Conservation (phyloP, 2,888 invertebrate species). For the Smittia sp. region DNA sequence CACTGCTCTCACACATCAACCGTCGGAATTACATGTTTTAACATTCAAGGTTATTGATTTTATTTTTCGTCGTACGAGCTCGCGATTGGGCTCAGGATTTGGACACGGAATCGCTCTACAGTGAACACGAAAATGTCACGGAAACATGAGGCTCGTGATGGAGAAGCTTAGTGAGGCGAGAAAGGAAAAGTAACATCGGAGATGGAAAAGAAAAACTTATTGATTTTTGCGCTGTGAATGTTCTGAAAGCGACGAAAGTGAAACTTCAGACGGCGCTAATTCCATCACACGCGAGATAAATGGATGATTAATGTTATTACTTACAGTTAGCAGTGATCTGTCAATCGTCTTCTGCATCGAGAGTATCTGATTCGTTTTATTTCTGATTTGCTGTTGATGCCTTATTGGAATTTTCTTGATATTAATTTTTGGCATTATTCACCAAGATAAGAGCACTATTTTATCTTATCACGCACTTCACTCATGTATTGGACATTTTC, state of each 20-base stretch:
- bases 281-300: not conserved
- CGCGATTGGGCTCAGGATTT: not conserved
- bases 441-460: not conserved
- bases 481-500: constrained; percentile 21
- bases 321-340: constrained; percentile 30
- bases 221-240: constrained; percentile 4
- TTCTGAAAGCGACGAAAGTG: not conserved
- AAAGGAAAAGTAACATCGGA: not conserved
- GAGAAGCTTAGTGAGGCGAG: not conserved
- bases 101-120: not conserved
- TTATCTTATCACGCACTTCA: constrained; percentile 23
- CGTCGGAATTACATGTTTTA: constrained; percentile 7
- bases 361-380: constrained; percentile 33
- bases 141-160: not conserved
- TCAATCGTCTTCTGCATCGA: constrained; percentile 39
- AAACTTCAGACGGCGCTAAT: not conserved
- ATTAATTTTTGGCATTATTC: constrained; percentile 37
- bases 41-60: constrained; percentile 41
- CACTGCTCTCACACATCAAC: not conserved
- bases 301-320: not conserved
- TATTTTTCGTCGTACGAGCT: constrained; percentile 6
- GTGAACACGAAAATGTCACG: not conserved
- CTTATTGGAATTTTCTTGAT: constrained; percentile 36
- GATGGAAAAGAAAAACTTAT: constrained; percentile 7
- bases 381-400: constrained; percentile 32